Conservation (phyloP, 2,797 vertebrate species). For the Trachops cirrhosus region DNA sequence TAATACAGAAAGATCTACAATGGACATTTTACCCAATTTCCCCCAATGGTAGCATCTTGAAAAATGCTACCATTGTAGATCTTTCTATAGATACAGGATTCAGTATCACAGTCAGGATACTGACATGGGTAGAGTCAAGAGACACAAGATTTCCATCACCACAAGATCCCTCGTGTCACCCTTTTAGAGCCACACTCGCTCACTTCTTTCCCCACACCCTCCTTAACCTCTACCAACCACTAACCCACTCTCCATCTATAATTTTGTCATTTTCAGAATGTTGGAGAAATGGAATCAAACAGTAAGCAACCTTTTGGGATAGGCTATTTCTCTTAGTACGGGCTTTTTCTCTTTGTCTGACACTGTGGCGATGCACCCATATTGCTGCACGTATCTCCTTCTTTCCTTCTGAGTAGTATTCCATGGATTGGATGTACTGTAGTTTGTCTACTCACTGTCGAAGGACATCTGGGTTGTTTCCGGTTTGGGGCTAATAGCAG, state of each 20-base stretch:
- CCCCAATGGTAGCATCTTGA: neutral
- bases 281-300: neutral
- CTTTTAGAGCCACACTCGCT: neutral
- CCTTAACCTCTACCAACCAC: neutral
- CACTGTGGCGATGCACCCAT: neutral
- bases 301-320: neutral
- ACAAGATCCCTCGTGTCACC: accelerated
- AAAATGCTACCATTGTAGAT: too few relatives aligned
- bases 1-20: neutral
- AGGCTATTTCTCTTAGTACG: neutral
- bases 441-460: neutral
- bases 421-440: too few relatives aligned
- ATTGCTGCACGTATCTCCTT: neutral
- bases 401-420: neutral
- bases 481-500: neutral
- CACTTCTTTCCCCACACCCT: neutral
- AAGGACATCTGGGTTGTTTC: neutral
- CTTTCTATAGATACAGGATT: too few relatives aligned
- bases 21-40: neutral
- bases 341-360: neutral
- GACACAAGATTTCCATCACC: neutral
- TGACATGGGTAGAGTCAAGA: neutral
- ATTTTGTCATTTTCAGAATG: neutral
- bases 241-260: neutral
- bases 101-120: neutral